phyloP scores from a whole-genome alignment of 2,888 invertebrate species.

The Eupithecia pulchellata region DNA sequence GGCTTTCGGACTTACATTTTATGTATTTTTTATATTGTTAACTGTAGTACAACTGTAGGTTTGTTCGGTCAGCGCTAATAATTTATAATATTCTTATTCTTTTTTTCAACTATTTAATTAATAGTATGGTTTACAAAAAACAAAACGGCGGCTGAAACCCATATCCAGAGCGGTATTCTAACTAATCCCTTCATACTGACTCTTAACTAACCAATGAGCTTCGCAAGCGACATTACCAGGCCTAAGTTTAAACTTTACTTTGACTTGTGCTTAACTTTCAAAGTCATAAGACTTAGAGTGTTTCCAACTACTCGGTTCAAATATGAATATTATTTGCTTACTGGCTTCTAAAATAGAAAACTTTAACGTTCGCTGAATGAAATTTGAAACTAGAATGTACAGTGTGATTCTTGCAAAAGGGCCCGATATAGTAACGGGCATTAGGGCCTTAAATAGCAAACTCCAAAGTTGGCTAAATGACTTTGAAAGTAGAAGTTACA shows the following conservation, averaged over 20 bases:
- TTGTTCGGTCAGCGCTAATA: too few species aligned
- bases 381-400: background rate
- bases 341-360: background rate
- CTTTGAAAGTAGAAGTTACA: conserved; percentile 4
- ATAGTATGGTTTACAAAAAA: too few species aligned
- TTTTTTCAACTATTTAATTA: too few species aligned
- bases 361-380: background rate
- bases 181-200: background rate
- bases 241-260: conserved; percentile 1
- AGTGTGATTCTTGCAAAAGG: conserved; percentile 4
- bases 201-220: background rate
- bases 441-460: conserved; percentile 1
- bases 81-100: too few species aligned
- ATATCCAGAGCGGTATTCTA: background rate
- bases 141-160: background rate
- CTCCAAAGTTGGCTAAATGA: background rate
- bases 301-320: background rate
- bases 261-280: background rate
- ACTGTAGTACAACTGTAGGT: too few species aligned
- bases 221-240: background rate
- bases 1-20: too few species aligned
- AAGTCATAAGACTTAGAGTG: conserved; percentile 1
- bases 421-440: background rate
- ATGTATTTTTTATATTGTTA: too few species aligned
- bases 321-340: background rate